These are phyloP conservation scores for Philaethria dido DNA, from an alignment of 2,888 invertebrate species.

Conservation along the genomic window DNA sequence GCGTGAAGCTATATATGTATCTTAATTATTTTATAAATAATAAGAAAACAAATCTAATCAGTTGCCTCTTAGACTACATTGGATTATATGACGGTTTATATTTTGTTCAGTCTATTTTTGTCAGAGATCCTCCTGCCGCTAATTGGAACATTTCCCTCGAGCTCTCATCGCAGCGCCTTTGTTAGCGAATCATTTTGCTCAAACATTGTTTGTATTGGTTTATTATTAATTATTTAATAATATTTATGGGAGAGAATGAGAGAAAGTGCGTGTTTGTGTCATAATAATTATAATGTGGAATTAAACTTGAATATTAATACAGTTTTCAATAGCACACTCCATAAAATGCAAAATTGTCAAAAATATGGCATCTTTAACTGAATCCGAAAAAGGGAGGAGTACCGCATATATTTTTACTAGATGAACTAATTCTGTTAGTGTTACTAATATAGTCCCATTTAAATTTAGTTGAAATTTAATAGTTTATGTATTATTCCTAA, in stretches of 20 bases:
- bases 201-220: constrained; percentile 20
- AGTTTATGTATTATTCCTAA: too few relatives aligned
- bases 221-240: constrained; percentile 29
- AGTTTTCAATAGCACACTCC: too few relatives aligned
- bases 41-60: background rate
- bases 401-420: too few relatives aligned
- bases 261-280: background rate
- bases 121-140: constrained; percentile 29
- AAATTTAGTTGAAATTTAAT: too few relatives aligned
- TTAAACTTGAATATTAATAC: too few relatives aligned
- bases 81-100: constrained; percentile 14
- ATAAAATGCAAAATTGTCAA: too few relatives aligned
- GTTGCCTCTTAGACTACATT: background rate
- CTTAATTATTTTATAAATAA: too few relatives aligned
- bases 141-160: constrained; percentile 42
- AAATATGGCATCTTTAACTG: too few relatives aligned
- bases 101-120: constrained; percentile 25
- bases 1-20: too few relatives aligned
- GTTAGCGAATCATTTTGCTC: constrained; percentile 27
- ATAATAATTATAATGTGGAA: background rate
- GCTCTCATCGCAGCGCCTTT: constrained; percentile 29
- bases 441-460: too few relatives aligned
- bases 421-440: too few relatives aligned
- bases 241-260: background rate
- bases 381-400: too few relatives aligned